Evolutionary conservation across 2,797 vertebrate species (phyloP), one percentile per base, ranked within the genome.

Genomic region (Numenius phaeopus): DNA sequence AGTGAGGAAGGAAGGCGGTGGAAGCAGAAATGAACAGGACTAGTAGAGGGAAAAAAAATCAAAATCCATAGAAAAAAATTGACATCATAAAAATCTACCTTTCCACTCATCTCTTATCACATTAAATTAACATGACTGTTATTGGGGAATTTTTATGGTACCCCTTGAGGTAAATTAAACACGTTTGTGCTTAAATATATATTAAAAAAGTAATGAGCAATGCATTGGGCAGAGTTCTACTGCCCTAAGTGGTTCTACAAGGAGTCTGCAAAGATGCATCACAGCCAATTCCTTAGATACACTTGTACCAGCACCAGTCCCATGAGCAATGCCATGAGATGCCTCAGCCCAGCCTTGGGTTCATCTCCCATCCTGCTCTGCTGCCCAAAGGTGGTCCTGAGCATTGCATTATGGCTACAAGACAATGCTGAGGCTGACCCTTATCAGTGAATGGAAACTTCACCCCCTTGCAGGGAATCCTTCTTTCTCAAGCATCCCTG

Each of bases 201-300:
- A 39, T 7, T 19, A 29, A 39, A 34, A 24, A 17, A 15, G 19
- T 23, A 52, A 61, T 2, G 23, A 75, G 7, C 15, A 65, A 39
- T 0, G 0, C 11, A 32, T 8, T 66, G 11, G 32, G 7, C 40
- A 62, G n/a, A 54, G 34, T 54, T 8, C 55, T 62, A 62, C 49
- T 4, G 3, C 55, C 24, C 37, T 14, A 29, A 72, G 39, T 7
- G 27, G 12, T 30, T 75, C 46, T 32, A n/a, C 44, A 66, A 47
- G 87, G 16, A 66, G 14, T 5, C 40, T 64, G 50, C 14, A 61
- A 67, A 57, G 46, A 69, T 10, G 2, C 5, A 2, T 10, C 49
- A 32, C 27, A 29, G 11, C 10, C 2, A 5, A 2, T 24, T 46
- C 39, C 30, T 54, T 11, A 5, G 0, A 14, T 7, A 7, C 24